These are phyloP conservation scores for Agrotis segetum DNA, from an alignment of 2,888 invertebrate species.

Conservation along the genomic window DNA sequence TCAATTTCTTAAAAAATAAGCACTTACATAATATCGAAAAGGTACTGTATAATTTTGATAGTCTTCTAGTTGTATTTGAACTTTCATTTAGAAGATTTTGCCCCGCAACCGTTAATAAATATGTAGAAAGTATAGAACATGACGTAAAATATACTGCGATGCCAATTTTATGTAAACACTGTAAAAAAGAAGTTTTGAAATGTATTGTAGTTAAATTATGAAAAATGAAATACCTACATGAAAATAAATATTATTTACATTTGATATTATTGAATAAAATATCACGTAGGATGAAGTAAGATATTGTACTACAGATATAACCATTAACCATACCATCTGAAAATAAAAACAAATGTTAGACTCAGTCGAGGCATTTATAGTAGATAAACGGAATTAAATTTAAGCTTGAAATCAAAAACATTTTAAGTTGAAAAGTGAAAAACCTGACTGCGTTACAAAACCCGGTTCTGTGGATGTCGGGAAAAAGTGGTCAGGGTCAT, in stretches of 20 bases:
- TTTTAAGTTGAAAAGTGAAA: too few species aligned
- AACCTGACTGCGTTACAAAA: too few species aligned
- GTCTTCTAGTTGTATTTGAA: neutral
- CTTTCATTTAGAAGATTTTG: conserved; percentile 45
- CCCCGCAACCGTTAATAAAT: conserved; percentile 24
- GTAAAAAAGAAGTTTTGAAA: too few species aligned
- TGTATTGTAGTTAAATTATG: too few species aligned
- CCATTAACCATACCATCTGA: conserved; percentile 28
- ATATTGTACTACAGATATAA: conserved; percentile 5
- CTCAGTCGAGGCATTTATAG: neutral
- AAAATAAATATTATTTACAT: conserved; percentile 24
- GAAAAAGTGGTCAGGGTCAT: too few species aligned
- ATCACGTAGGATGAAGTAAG: conserved; percentile 9
- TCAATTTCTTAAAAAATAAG: neutral
- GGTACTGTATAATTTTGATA: conserved; percentile 30
- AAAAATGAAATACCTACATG: too few species aligned
- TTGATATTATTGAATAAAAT: neutral
- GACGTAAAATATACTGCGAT: neutral
- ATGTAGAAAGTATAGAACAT: conserved; percentile 22
- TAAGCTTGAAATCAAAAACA: too few species aligned
- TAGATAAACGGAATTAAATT: neutral
- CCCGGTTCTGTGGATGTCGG: too few species aligned
- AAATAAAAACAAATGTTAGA: conserved; percentile 4
- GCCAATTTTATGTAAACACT: neutral
- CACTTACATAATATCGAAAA: conserved; percentile 32